Evolutionary conservation across 2,888 invertebrate genomes (phyloP).

Genomic region (Nephrotoma guestfalica): DNA sequence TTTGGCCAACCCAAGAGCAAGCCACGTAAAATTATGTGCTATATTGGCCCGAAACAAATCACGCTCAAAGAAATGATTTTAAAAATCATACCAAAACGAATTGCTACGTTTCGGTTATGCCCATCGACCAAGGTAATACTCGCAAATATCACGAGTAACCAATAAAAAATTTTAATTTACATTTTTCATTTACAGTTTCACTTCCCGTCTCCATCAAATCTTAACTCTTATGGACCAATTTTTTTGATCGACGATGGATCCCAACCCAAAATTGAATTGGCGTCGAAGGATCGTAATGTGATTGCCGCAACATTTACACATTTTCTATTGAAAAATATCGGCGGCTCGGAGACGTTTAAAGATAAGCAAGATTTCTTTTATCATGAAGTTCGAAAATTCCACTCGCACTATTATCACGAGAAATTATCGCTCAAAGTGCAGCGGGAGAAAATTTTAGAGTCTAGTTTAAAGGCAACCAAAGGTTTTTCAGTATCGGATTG

Average conservation of each 20-base stretch:
- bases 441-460: conserved; percentile 66
- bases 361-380: conserved; percentile 68
- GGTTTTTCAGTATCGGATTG: conserved; percentile 78
- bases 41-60: conserved; percentile 76
- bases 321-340: conserved; percentile 83
- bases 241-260: conserved; percentile 84
- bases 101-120: conserved; percentile 82
- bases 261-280: conserved; percentile 70
- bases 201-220: conserved; percentile 34
- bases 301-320: conserved; percentile 87
- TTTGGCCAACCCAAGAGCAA: conserved; percentile 39
- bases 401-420: conserved; percentile 78
- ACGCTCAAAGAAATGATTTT: conserved; percentile 86
- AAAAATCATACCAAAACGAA: conserved; percentile 82
- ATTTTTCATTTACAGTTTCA: conserved; percentile 40
- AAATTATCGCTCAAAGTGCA: conserved; percentile 68
- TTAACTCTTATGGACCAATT: conserved; percentile 39
- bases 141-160: background rate
- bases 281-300: conserved; percentile 73
- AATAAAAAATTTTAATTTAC: background rate
- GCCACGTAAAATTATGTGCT: conserved; percentile 77
- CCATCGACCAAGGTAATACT: conserved; percentile 64
- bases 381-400: conserved; percentile 68
- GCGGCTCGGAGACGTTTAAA: conserved; percentile 89
- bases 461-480: conserved; percentile 72